Conservation (phyloP, 1,140 invertebrate species). For the Danaus melanippus region DNA sequence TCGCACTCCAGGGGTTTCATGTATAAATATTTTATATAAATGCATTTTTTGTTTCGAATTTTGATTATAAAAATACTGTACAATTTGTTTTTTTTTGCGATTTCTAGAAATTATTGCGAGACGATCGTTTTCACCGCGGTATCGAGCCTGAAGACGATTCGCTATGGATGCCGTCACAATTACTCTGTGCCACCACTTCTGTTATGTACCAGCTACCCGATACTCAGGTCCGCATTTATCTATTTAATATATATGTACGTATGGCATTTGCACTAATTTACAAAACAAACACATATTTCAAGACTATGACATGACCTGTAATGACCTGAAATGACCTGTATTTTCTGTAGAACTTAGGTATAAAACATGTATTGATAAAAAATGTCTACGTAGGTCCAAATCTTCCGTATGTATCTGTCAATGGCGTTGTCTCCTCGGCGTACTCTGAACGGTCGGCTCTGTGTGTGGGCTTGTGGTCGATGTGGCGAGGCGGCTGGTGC, state of each 20-base stretch:
- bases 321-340: too few relatives aligned
- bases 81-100: too few relatives aligned
- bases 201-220: conserved; percentile 74
- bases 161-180: conserved; percentile 90
- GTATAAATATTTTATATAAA: conserved; percentile 59
- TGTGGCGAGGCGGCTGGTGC: conserved; percentile 77
- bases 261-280: too few relatives aligned
- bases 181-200: conserved; percentile 86
- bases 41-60: too few relatives aligned
- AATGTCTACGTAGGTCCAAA: conserved; percentile 60
- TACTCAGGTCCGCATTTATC: conserved; percentile 48
- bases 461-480: conserved; percentile 82
- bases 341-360: not conserved
- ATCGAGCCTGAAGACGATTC: conserved; percentile 93
- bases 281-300: too few relatives aligned
- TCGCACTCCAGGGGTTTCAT: conserved; percentile 88
- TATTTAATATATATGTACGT: not conserved
- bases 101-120: conserved; percentile 87
- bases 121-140: conserved; percentile 92
- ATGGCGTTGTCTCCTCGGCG: conserved; percentile 85
- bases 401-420: conserved; percentile 83
- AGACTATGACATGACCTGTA: too few relatives aligned
- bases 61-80: not conserved
- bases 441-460: conserved; percentile 86
- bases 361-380: not conserved